These are phyloP conservation scores for Tetragonula clypearis DNA, from an alignment of 1,140 invertebrate species.

Conservation along the genomic window DNA sequence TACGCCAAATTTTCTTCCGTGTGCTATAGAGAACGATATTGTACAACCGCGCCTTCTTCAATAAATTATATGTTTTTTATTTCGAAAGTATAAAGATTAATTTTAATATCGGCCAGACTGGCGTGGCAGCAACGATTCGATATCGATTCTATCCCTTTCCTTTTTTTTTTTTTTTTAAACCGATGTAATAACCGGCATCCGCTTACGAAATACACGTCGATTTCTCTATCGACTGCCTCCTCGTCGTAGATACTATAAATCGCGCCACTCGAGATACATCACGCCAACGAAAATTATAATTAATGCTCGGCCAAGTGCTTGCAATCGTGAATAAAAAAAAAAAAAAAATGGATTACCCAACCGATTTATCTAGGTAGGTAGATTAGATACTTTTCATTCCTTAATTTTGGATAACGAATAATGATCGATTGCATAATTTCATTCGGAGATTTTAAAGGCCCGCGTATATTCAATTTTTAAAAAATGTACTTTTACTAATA, in stretches of 20 bases:
- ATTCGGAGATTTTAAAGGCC: too few relatives aligned
- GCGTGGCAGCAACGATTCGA: background rate
- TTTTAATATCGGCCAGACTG: background rate
- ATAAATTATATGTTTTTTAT: background rate
- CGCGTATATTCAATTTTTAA: too few relatives aligned
- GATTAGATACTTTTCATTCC: background rate
- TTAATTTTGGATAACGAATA: too few relatives aligned
- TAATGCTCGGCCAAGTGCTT: too few relatives aligned
- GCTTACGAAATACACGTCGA: too few relatives aligned
- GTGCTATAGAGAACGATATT: too few relatives aligned
- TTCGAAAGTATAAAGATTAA: background rate
- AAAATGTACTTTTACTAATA: too few relatives aligned
- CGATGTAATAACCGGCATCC: background rate
- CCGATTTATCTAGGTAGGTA: too few relatives aligned
- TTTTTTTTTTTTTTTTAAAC: background rate
- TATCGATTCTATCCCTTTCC: background rate
- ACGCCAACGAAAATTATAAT: background rate
- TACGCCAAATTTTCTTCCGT: background rate
- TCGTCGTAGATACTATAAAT: background rate
- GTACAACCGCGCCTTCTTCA: background rate
- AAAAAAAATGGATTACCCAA: background rate
- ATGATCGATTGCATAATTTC: too few relatives aligned
- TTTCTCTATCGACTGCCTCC: background rate
- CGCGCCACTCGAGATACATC: background rate
- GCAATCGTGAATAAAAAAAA: background rate